Conservation (phyloP, 2,888 invertebrate species). For the Neria commutata region DNA sequence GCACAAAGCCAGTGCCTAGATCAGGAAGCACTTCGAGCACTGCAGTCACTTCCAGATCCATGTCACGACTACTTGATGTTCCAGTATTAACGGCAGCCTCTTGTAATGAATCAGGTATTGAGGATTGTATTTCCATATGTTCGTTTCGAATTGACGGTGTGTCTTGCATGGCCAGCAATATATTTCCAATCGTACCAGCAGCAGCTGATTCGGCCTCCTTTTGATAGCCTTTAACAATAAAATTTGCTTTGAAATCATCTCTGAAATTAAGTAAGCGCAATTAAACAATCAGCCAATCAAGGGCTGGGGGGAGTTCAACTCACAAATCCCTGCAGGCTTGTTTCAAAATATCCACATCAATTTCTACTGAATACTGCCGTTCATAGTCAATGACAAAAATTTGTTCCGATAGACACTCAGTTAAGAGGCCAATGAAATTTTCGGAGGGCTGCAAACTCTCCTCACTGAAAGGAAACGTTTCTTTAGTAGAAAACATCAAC, state of each 20-base stretch:
- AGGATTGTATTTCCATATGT: no score
- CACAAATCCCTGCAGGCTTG: constrained; percentile 73
- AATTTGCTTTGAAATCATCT: constrained; percentile 44
- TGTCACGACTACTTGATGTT: constrained; percentile 37
- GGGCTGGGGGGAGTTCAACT: constrained; percentile 60
- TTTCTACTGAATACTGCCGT: constrained; percentile 68
- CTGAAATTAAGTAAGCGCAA: no score
- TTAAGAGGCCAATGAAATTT: constrained; percentile 58
- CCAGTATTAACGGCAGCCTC: neutral
- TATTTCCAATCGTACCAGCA: constrained; percentile 9
- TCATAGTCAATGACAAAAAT: constrained; percentile 75
- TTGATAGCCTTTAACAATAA: constrained; percentile 47
- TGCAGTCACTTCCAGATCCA: constrained; percentile 61
- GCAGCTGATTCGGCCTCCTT: constrained; percentile 37
- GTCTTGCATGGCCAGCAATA: neutral
- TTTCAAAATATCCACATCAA: constrained; percentile 70
- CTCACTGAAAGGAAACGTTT: constrained; percentile 34
- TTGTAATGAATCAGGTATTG: no score
- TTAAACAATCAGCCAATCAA: no score
- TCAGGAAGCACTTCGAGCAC: constrained; percentile 74
- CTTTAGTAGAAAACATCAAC: no score
- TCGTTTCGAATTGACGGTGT: no score
- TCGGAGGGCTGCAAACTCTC: constrained; percentile 43
- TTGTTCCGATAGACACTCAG: constrained; percentile 64
- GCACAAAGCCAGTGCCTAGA: constrained; percentile 76